A percentile compares a stretch with the other conserved stretches of the same genome.
These are phyloP conservation scores for Nomada lathburiana DNA, from an alignment of 2,888 invertebrate genomes.

Conservation along the genomic window DNA sequence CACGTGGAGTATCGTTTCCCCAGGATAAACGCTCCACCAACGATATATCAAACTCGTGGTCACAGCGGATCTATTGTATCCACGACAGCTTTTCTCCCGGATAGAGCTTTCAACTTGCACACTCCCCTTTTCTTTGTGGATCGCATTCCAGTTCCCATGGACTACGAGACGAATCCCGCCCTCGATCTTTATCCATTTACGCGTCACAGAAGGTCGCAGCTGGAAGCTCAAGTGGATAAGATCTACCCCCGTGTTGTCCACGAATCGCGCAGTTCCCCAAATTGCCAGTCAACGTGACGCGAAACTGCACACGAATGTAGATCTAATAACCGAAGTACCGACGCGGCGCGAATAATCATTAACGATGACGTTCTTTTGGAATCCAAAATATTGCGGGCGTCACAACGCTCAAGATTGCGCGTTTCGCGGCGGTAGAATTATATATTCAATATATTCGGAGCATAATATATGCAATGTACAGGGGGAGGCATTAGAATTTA, in stretches of 20 bases:
- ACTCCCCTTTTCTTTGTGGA: conserved; percentile 16
- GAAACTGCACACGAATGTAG: not conserved
- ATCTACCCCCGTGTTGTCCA: not conserved
- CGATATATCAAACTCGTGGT: conserved; percentile 14
- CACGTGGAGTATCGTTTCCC: not conserved
- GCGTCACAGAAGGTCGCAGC: conserved; percentile 7
- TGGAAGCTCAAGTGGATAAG: not conserved
- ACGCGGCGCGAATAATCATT: too few relatives aligned
- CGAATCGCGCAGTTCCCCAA: not conserved
- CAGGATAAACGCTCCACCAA: not conserved
- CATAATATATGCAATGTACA: too few relatives aligned
- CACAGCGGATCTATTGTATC: not conserved
- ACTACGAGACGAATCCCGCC: not conserved
- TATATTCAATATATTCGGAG: too few relatives aligned
- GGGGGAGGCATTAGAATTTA: too few relatives aligned
- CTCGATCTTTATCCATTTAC: conserved; percentile 29
- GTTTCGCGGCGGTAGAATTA: too few relatives aligned
- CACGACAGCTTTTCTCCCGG: not conserved
- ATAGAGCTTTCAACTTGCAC: conserved; percentile 23
- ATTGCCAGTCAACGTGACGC: not conserved
- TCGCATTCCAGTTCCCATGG: conserved; percentile 18
- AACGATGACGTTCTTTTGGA: too few relatives aligned
- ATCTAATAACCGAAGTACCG: too few relatives aligned
- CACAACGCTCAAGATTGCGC: too few relatives aligned
- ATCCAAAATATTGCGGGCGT: too few relatives aligned